A percentile compares a stretch with the other conserved stretches of the same genome.
Conservation (phyloP, 1,140 invertebrate genomes). For the Anastrepha ludens region DNA sequence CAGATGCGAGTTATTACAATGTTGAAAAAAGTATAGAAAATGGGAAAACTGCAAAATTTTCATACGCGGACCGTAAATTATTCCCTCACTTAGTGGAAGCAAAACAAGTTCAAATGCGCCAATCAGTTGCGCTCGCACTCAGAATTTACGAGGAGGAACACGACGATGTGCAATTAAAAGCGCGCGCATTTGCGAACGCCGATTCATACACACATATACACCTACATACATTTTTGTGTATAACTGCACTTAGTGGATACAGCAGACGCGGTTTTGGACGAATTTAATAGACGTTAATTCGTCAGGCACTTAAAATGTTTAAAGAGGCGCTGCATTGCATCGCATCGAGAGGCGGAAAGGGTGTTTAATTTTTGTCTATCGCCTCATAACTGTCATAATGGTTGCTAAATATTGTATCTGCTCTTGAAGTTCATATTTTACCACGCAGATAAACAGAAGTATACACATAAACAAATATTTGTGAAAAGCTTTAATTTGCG, state of each 20-base stretch:
- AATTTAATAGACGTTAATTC: too few species aligned
- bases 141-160: not conserved
- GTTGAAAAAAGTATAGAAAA: too few species aligned
- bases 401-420: too few species aligned
- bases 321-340: not conserved
- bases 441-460: not conserved
- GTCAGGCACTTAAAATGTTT: not conserved
- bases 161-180: not conserved
- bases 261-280: too few species aligned
- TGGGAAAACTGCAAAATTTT: not conserved
- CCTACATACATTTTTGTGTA: not conserved
- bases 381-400: too few species aligned
- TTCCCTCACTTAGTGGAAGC: not conserved
- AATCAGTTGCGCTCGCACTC: not conserved
- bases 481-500: too few species aligned
- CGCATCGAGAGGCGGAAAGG: not conserved
- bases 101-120: not conserved
- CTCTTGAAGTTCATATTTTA: slow-evolving; percentile 3
- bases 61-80: not conserved
- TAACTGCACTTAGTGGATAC: too few species aligned
- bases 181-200: not conserved
- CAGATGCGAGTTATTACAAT: too few species aligned
- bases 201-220: not conserved
- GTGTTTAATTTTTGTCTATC: slow-evolving; percentile 20
- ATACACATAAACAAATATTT: too few species aligned